A percentile compares a stretch with the other conserved stretches of the same genome.
Conservation (phyloP, 2,797 vertebrate genomes). For the Gymnopithys bicolor region DNA sequence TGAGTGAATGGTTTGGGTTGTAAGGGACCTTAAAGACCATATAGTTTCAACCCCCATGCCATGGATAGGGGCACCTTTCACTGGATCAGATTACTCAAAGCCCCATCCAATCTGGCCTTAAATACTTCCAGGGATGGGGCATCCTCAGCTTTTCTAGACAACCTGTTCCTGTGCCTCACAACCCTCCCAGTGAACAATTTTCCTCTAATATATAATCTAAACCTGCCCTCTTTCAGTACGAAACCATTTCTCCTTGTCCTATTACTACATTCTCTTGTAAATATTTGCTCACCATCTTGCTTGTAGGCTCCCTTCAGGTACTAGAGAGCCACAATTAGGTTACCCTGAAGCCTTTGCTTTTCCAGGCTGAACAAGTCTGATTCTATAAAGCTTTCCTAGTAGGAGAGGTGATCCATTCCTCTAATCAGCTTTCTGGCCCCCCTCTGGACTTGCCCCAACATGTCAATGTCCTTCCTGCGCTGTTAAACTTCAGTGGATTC, state of each 20-base stretch:
- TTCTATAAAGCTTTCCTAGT: background rate
- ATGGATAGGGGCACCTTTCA: background rate
- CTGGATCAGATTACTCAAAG: background rate
- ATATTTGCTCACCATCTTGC: background rate
- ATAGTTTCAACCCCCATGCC: background rate
- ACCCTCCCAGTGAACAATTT: background rate
- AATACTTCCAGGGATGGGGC: background rate
- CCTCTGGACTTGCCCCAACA: background rate
- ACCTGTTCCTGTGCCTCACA: background rate
- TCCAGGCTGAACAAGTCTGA: background rate
- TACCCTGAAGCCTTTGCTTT: background rate
- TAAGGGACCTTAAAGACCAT: background rate
- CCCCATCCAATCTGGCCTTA: background rate
- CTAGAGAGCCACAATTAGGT: background rate
- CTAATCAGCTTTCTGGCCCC: background rate
- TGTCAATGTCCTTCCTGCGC: background rate
- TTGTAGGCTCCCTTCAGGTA: background rate
- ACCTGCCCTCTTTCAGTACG: background rate
- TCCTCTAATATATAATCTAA: background rate
- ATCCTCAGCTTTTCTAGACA: background rate
- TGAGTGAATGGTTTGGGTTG: background rate
- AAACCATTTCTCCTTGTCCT: background rate
- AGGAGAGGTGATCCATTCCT: background rate
- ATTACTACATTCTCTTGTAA: background rate
- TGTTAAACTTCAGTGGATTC: background rate